These are phyloP conservation scores for Darevskia mixta DNA, from an alignment of 2,797 vertebrate species.

Conservation along the genomic window DNA sequence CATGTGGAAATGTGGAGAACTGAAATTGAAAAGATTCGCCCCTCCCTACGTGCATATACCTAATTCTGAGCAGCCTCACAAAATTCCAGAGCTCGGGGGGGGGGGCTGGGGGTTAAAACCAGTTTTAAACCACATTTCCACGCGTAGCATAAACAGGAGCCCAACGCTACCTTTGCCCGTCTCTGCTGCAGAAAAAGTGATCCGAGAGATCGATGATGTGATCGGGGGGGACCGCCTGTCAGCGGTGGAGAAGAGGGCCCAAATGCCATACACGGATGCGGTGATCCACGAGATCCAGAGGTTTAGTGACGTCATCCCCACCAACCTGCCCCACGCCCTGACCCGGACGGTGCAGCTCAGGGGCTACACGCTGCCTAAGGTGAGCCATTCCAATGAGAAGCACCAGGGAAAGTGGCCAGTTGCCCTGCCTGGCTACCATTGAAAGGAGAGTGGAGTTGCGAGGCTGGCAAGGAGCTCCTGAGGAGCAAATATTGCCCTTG, in stretches of 20 bases:
- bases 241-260: conserved; percentile 75
- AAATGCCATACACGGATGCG: conserved; percentile 81
- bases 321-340: conserved; percentile 78
- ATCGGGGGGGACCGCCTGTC: conserved; percentile 63
- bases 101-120: neutral
- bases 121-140: neutral
- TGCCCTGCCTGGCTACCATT: too few relatives aligned
- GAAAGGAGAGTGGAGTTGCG: too few relatives aligned
- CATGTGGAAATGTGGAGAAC: too few relatives aligned
- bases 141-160: neutral
- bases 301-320: conserved; percentile 75
- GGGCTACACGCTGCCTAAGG: conserved; percentile 82
- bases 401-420: neutral
- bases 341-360: conserved; percentile 78
- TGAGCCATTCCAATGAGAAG: conserved; percentile 32
- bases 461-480: neutral
- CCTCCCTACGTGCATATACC: neutral
- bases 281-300: conserved; percentile 82
- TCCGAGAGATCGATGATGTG: conserved; percentile 79
- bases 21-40: too few relatives aligned
- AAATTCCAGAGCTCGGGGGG: too few relatives aligned
- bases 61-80: neutral
- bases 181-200: conserved; percentile 64
- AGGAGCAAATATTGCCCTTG: neutral
- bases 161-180: too few relatives aligned